A percentile compares a stretch with the other conserved stretches of the same genome.
Evolutionary conservation across 2,888 invertebrate genomes (phyloP).

Genomic region (Amblyjoppa fuscipennis): DNA sequence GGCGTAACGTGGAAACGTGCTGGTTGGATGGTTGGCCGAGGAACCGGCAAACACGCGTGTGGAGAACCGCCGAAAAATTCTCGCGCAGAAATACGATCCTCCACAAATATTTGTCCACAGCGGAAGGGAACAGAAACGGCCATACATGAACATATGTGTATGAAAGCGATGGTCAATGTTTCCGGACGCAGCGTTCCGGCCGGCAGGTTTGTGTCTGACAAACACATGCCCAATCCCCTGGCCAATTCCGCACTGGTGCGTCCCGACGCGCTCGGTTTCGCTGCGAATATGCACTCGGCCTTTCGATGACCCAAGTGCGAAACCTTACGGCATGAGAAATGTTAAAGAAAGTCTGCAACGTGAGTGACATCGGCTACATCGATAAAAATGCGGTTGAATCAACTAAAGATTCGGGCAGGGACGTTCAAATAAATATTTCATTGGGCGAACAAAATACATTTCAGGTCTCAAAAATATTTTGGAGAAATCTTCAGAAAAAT

Average conservation of each 20-base stretch:
- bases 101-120: conserved; percentile 7
- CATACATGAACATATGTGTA: background rate
- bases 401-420: too few species aligned
- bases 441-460: too few species aligned
- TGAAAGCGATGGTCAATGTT: conserved; percentile 24
- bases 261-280: background rate
- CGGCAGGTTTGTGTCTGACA: background rate
- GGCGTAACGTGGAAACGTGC: conserved; percentile 2
- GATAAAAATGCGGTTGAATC: too few species aligned
- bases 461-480: too few species aligned
- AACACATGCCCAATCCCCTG: background rate
- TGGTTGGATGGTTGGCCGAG: background rate
- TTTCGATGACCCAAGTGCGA: background rate
- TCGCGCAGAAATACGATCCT: conserved; percentile 32
- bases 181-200: conserved; percentile 19
- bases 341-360: too few species aligned
- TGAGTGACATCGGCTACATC: too few species aligned
- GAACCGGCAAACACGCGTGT: background rate
- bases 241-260: conserved; percentile 1
- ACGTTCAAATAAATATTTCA: too few species aligned
- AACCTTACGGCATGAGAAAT: background rate
- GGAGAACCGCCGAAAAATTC: conserved; percentile 23
- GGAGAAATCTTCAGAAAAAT: too few species aligned
- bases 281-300: background rate
- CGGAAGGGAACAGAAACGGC: background rate